These are phyloP conservation scores for Heliopora coerulea DNA, from an alignment of 92 coral and sea anemone genomes.

Conservation along the genomic window DNA sequence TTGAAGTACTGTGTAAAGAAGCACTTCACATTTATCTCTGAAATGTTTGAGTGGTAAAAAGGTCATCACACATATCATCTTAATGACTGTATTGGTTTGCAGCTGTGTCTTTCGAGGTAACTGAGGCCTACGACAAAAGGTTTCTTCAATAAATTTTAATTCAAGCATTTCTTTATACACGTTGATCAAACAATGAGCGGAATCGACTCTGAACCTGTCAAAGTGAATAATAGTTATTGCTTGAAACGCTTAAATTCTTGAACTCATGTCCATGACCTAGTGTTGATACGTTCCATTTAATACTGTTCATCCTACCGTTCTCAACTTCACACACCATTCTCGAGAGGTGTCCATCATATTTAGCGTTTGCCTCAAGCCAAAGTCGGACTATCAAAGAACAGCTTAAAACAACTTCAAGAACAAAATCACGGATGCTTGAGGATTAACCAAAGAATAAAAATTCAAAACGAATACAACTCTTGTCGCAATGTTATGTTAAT, in stretches of 20 bases:
- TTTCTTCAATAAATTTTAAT: too few relatives aligned
- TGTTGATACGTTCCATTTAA: too few relatives aligned
- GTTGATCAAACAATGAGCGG: too few relatives aligned
- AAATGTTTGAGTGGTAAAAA: conserved; percentile 3
- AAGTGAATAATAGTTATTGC: too few relatives aligned
- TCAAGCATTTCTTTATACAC: too few relatives aligned
- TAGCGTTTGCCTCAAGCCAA: neutral
- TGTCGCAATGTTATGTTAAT: neutral
- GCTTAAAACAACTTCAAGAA: conserved; percentile 17
- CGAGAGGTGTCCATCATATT: too few relatives aligned
- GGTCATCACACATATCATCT: neutral
- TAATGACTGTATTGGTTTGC: conserved; percentile 21
- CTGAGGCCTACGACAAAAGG: too few relatives aligned
- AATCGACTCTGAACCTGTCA: too few relatives aligned
- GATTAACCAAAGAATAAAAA: conserved; percentile 3
- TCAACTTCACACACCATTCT: too few relatives aligned
- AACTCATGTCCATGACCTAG: too few relatives aligned
- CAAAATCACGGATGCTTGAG: conserved; percentile 31
- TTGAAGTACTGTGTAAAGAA: conserved; percentile 1
- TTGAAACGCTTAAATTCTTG: too few relatives aligned
- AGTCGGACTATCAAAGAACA: neutral
- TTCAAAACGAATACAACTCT: neutral
- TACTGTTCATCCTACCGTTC: too few relatives aligned
- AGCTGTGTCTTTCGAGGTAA: conserved; percentile 28
- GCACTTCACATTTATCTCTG: conserved; percentile 8